Evolutionary conservation across 2,888 invertebrate species (phyloP).

Genomic region (Sminthurinus aureus): DNA sequence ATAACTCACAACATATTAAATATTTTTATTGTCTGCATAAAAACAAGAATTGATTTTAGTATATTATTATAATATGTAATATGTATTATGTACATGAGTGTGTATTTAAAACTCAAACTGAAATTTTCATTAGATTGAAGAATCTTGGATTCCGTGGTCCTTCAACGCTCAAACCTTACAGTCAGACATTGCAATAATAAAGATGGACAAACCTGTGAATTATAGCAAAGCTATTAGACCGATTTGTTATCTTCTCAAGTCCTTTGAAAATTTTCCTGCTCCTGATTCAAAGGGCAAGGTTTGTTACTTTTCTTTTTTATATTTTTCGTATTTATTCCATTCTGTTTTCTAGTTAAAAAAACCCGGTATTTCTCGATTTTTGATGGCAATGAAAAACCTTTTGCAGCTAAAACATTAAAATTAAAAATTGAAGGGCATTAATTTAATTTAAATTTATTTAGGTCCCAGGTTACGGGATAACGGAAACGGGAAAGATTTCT

Average conservation of each 20-base stretch:
- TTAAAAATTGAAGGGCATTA: neutral
- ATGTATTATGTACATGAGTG: neutral
- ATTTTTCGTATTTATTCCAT: neutral
- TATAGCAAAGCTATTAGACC: slow-evolving; percentile 18
- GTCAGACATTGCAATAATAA: slow-evolving; percentile 25
- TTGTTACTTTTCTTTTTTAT: neutral
- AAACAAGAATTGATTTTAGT: no score
- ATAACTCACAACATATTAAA: neutral
- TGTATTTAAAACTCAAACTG: no score
- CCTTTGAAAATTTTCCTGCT: neutral
- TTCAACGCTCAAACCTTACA: neutral
- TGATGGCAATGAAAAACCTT: neutral
- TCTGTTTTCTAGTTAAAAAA: neutral
- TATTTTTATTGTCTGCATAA: neutral
- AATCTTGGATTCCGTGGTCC: slow-evolving; percentile 9
- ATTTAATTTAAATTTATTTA: neutral
- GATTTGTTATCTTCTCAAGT: slow-evolving; percentile 22
- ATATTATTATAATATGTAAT: neutral
- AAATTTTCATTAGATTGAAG: slow-evolving; percentile 12
- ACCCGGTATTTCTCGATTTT: neutral
- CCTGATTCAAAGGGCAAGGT: neutral
- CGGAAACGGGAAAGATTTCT: neutral
- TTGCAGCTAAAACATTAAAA: no score
- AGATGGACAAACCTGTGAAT: neutral
- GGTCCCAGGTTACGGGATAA: slow-evolving; percentile 1